phyloP scores from a whole-genome alignment of 2,888 invertebrate species.

The Caprella mutica region DNA sequence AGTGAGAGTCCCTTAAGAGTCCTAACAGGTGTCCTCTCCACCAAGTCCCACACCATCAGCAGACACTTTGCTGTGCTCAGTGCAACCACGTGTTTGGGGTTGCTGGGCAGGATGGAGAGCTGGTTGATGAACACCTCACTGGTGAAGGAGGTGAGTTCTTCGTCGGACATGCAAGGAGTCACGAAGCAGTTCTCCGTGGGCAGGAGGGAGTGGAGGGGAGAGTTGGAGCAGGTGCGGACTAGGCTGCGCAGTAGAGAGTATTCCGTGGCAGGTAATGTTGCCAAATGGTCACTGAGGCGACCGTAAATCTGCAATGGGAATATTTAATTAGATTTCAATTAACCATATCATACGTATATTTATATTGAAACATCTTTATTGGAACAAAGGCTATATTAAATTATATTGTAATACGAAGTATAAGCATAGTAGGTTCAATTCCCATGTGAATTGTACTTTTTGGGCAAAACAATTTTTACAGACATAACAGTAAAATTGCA shows the following conservation, averaged over 20 bases:
- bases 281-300: slow-evolving; percentile 38
- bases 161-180: slow-evolving; percentile 12
- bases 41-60: slow-evolving; percentile 69
- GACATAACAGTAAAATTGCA: too few species aligned
- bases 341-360: too few species aligned
- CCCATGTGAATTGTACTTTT: too few species aligned
- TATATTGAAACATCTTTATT: too few species aligned
- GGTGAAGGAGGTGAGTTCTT: slow-evolving; percentile 16
- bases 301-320: slow-evolving; percentile 46
- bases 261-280: slow-evolving; percentile 16
- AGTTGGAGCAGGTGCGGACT: slow-evolving; percentile 19
- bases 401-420: too few species aligned
- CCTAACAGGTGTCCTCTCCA: slow-evolving; percentile 51
- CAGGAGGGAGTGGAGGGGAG: slow-evolving; percentile 51
- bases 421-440: too few species aligned
- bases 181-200: slow-evolving; percentile 44
- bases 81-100: slow-evolving; percentile 61
- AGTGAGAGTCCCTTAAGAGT: slow-evolving; percentile 61
- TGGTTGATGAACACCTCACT: slow-evolving; percentile 46
- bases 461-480: too few species aligned
- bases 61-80: slow-evolving; percentile 62
- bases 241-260: slow-evolving; percentile 25
- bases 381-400: too few species aligned
- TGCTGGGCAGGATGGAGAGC: slow-evolving; percentile 52
- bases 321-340: neutral